These are phyloP conservation scores for Rhodinocichla rosea DNA, from an alignment of 2,113 vertebrate genomes.

Conservation along the genomic window DNA sequence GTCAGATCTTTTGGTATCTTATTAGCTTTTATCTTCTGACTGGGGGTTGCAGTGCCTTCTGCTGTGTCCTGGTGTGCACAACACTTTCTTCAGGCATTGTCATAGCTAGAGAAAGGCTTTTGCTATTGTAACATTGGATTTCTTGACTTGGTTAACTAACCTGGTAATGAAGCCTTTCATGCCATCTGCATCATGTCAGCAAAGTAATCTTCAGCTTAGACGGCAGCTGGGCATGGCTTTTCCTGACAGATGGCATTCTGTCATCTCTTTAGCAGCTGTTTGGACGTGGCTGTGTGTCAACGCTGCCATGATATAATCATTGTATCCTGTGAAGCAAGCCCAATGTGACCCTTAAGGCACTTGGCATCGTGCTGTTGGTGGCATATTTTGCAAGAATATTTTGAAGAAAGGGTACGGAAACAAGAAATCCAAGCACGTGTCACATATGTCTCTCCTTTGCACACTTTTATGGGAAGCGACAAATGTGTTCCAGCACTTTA, in stretches of 20 bases:
- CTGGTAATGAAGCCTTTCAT: constrained; percentile 26
- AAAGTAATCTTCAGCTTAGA: constrained; percentile 49
- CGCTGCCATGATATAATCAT: constrained; percentile 45
- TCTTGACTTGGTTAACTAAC: constrained; percentile 41
- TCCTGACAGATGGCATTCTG: constrained; percentile 69
- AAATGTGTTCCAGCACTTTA: constrained; percentile 38
- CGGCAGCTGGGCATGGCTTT: constrained; percentile 54
- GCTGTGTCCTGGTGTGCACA: background rate
- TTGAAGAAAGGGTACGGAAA: constrained; percentile 44
- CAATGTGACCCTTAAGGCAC: constrained; percentile 34
- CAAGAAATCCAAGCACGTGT: constrained; percentile 2
- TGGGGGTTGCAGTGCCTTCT: background rate
- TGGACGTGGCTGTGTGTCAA: constrained; percentile 60
- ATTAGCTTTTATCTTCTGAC: background rate
- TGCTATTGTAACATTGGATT: background rate
- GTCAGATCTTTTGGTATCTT: background rate
- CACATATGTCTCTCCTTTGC: constrained; percentile 8
- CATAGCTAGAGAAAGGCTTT: background rate
- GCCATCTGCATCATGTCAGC: constrained; percentile 51
- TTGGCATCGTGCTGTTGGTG: constrained; percentile 31
- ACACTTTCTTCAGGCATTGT: background rate
- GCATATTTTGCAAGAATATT: constrained; percentile 28
- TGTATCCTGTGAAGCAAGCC: constrained; percentile 52
- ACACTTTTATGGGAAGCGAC: background rate
- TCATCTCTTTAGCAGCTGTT: constrained; percentile 70